Conservation (phyloP, 2,888 invertebrate genomes). For the Temnothorax unifasciatus region DNA sequence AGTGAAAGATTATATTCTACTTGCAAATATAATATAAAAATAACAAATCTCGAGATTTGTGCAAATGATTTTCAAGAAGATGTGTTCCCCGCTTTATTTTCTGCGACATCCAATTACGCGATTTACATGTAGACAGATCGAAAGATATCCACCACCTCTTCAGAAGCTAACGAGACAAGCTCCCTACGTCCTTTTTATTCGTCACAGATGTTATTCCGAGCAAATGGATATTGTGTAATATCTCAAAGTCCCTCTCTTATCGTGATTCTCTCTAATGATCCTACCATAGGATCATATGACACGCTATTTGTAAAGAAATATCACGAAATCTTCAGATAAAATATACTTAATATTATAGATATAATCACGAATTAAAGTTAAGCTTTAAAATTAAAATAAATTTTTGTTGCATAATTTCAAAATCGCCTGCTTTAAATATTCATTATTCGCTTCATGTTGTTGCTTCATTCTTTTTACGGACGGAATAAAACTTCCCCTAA, state of each 20-base stretch:
- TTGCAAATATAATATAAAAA: background rate
- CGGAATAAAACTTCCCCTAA: background rate
- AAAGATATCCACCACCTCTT: conserved; percentile 3
- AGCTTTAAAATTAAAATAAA: background rate
- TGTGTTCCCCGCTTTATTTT: background rate
- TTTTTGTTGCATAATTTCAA: background rate
- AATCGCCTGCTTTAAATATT: background rate
- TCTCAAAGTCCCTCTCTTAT: background rate
- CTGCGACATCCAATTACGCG: conserved; percentile 34
- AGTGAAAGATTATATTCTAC: background rate
- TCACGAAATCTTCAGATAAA: background rate
- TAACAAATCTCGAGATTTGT: background rate
- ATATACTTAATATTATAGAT: background rate
- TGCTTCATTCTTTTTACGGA: background rate
- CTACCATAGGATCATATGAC: background rate
- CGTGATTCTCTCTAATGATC: background rate
- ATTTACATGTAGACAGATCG: conserved; percentile 17
- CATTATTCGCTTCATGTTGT: background rate
- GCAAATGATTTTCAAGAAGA: background rate
- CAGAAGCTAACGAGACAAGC: conserved; percentile 10
- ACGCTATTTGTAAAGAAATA: background rate
- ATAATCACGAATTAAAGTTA: background rate
- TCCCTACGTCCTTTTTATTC: background rate
- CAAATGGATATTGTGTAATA: conserved; percentile 34
- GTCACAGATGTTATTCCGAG: background rate